Evolutionary conservation across 2,888 invertebrate genomes (phyloP).

Genomic region (Ochropleura plecta): DNA sequence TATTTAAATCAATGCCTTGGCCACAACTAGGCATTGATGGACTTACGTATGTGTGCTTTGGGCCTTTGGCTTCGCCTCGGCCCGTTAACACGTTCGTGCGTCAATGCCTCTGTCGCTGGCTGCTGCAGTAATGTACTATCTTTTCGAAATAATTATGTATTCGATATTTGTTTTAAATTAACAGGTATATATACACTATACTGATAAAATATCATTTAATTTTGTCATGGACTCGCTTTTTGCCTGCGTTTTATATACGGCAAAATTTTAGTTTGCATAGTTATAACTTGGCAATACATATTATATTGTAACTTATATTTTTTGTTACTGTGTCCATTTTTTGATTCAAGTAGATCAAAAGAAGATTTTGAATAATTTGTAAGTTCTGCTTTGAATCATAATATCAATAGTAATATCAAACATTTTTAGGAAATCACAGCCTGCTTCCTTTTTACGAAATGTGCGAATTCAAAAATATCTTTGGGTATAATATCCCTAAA

Average conservation of each 20-base stretch:
- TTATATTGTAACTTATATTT: neutral
- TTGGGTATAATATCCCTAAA: neutral
- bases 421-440: slow-evolving; percentile 58
- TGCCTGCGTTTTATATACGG: slow-evolving; percentile 3
- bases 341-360: neutral
- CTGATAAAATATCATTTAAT: slow-evolving; percentile 2
- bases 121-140: too few relatives aligned
- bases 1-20: too few relatives aligned
- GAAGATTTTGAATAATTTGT: neutral
- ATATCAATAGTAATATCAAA: slow-evolving; percentile 3
- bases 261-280: neutral
- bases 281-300: neutral
- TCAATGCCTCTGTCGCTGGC: too few relatives aligned
- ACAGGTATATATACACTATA: slow-evolving; percentile 9
- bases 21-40: too few relatives aligned
- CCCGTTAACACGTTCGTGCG: too few relatives aligned
- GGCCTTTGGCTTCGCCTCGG: too few relatives aligned
- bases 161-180: neutral
- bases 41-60: too few relatives aligned
- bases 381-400: slow-evolving; percentile 9
- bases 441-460: slow-evolving; percentile 33
- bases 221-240: slow-evolving; percentile 25
- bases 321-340: slow-evolving; percentile 9
- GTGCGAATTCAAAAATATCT: neutral
- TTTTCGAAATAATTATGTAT: neutral